Conservation (phyloP, 2,797 vertebrate species). For the Corythornis leucogaster region DNA sequence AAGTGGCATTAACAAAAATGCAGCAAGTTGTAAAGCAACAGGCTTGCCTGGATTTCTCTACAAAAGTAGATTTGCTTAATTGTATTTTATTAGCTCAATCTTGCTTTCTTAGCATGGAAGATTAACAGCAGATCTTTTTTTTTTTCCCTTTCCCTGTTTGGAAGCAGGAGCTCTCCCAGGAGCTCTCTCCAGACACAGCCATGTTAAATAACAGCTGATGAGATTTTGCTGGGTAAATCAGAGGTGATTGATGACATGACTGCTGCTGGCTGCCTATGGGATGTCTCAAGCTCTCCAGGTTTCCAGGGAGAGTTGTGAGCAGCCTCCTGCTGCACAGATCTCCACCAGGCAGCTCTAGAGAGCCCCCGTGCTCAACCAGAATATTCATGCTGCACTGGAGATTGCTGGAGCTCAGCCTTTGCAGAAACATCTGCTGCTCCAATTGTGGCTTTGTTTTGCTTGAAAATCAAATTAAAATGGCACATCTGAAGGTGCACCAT, state of each 20-base stretch:
- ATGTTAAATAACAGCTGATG: slow-evolving; percentile 62
- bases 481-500: neutral
- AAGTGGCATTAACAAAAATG: neutral
- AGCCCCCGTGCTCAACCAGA: slow-evolving; percentile 6
- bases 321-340: neutral
- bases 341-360: slow-evolving; percentile 3
- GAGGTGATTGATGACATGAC: slow-evolving; percentile 65
- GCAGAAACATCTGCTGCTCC: slow-evolving; percentile 3
- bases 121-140: slow-evolving; percentile 29
- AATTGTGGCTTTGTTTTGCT: neutral
- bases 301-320: slow-evolving; percentile 47
- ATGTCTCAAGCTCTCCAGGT: slow-evolving; percentile 53
- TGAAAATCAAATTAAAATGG: neutral
- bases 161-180: slow-evolving; percentile 54
- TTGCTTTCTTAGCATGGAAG: slow-evolving; percentile 56
- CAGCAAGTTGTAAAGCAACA: neutral
- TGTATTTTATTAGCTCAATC: slow-evolving; percentile 62
- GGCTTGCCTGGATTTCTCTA: slow-evolving; percentile 16
- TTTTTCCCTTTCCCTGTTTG: neutral
- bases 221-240: slow-evolving; percentile 61
- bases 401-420: slow-evolving; percentile 3
- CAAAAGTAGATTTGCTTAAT: slow-evolving; percentile 56
- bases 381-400: neutral
- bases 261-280: slow-evolving; percentile 57
- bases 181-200: slow-evolving; percentile 52